Conservation (phyloP, 2,888 invertebrate species). For the Colostygia pectinataria region DNA sequence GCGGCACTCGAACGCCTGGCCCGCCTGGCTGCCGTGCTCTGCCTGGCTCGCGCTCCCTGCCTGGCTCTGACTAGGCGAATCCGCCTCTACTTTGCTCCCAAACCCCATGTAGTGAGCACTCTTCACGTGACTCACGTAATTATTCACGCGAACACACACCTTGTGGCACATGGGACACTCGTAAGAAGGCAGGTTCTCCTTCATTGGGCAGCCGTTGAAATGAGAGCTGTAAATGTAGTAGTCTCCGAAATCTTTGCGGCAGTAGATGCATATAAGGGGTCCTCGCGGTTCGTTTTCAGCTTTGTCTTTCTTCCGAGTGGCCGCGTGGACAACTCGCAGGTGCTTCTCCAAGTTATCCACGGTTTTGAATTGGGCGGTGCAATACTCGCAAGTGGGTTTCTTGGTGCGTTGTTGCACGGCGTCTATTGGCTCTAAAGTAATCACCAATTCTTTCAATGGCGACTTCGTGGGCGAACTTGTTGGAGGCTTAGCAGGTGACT, state of each 20-base stretch:
- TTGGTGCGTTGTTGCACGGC: slow-evolving; percentile 29
- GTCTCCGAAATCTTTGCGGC: slow-evolving; percentile 55
- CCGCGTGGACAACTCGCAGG: slow-evolving; percentile 67
- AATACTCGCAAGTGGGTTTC: slow-evolving; percentile 59
- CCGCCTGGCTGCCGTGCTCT: too few species aligned
- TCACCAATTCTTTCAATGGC: slow-evolving; percentile 60
- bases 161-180: slow-evolving; percentile 65
- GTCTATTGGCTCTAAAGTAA: slow-evolving; percentile 68
- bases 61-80: slow-evolving; percentile 3
- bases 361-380: slow-evolving; percentile 63
- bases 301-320: slow-evolving; percentile 50
- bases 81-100: slow-evolving; percentile 6
- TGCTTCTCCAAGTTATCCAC: slow-evolving; percentile 67
- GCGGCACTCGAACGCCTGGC: slow-evolving; percentile 55
- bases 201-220: slow-evolving; percentile 55
- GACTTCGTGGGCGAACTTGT: slow-evolving; percentile 34
- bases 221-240: slow-evolving; percentile 62
- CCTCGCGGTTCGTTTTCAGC: slow-evolving; percentile 32
- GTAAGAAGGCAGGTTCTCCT: slow-evolving; percentile 42
- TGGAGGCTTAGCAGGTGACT: slow-evolving; percentile 33
- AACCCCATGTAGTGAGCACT: slow-evolving; percentile 53
- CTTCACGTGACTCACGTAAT: slow-evolving; percentile 62
- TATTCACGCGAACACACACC: slow-evolving; percentile 45
- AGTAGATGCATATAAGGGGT: slow-evolving; percentile 64
- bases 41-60: slow-evolving; percentile 25